Evolutionary conservation across 1,140 invertebrate genomes (phyloP).

Genomic region (Tetramorium parvispinum): DNA sequence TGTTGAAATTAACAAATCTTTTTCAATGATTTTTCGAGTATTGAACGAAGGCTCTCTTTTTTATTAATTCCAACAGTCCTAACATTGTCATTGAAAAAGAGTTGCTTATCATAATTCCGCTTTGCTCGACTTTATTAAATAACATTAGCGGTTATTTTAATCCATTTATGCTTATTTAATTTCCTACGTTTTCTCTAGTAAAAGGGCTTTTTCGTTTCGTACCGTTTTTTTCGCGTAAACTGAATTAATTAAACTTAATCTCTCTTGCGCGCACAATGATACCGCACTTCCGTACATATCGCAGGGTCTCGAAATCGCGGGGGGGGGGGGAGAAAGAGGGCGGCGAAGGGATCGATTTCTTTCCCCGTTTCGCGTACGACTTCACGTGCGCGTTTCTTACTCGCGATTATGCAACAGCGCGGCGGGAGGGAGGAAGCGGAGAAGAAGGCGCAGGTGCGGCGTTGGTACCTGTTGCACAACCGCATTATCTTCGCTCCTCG

Average conservation of each 20-base stretch:
- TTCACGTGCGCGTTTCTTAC: conserved; percentile 74
- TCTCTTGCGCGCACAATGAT: neutral
- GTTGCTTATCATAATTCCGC: neutral
- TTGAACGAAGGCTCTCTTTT: neutral
- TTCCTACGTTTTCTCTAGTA: neutral
- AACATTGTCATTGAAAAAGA: neutral
- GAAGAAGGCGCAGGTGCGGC: conserved; percentile 68
- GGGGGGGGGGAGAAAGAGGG: neutral
- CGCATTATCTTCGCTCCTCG: conserved; percentile 83
- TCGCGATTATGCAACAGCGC: conserved; percentile 81
- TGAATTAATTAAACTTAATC: conserved; percentile 32
- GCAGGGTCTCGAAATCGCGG: neutral
- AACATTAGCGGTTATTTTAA: neutral
- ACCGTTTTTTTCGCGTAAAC: conserved; percentile 16
- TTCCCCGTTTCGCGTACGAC: conserved; percentile 57
- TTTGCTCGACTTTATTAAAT: neutral
- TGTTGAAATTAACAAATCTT: conserved; percentile 30
- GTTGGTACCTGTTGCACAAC: conserved; percentile 84
- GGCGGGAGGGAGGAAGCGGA: conserved; percentile 42
- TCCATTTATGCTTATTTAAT: neutral
- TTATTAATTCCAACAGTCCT: neutral
- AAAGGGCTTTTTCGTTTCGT: neutral
- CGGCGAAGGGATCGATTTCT: conserved; percentile 60
- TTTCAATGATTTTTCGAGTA: neutral
- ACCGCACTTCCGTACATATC: neutral